These are phyloP conservation scores for Chlorops oryzae DNA, from an alignment of 1,140 invertebrate species.

Conservation along the genomic window DNA sequence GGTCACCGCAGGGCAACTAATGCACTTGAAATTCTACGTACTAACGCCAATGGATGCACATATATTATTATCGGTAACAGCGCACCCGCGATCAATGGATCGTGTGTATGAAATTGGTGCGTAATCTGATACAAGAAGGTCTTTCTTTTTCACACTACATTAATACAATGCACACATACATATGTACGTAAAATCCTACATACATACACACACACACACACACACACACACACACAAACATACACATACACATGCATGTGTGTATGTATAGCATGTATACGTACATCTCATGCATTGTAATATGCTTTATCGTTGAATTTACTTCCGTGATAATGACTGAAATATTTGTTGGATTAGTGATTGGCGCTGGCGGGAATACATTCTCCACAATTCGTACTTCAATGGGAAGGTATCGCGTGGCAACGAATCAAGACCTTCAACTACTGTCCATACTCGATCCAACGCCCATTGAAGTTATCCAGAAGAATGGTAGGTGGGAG, in stretches of 20 bases:
- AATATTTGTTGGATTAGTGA: constrained; percentile 22
- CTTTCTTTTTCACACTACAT: neutral
- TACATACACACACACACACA: neutral
- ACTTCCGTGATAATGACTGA: neutral
- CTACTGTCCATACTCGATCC: constrained; percentile 36
- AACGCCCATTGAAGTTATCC: constrained; percentile 42
- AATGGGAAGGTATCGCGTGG: constrained; percentile 28
- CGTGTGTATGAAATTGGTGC: constrained; percentile 41
- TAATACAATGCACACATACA: neutral
- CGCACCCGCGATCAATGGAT: constrained; percentile 21
- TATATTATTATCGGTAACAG: constrained; percentile 35
- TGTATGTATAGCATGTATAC: too few species aligned
- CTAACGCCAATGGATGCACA: constrained; percentile 41
- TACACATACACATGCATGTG: too few species aligned
- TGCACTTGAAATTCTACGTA: constrained; percentile 45
- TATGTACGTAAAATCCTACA: neutral
- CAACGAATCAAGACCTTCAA: constrained; percentile 32
- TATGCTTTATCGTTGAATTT: too few species aligned
- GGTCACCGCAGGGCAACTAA: constrained; percentile 18
- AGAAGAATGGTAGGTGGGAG: constrained; percentile 32
- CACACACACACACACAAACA: neutral
- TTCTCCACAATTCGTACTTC: constrained; percentile 38
- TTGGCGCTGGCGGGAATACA: constrained; percentile 40
- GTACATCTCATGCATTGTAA: too few species aligned
- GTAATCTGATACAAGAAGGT: constrained; percentile 7